A percentile compares a stretch with the other conserved stretches of the same genome.
These are phyloP conservation scores for Castor canadensis DNA, from an alignment of 2,113 vertebrate species.

Conservation along the genomic window DNA sequence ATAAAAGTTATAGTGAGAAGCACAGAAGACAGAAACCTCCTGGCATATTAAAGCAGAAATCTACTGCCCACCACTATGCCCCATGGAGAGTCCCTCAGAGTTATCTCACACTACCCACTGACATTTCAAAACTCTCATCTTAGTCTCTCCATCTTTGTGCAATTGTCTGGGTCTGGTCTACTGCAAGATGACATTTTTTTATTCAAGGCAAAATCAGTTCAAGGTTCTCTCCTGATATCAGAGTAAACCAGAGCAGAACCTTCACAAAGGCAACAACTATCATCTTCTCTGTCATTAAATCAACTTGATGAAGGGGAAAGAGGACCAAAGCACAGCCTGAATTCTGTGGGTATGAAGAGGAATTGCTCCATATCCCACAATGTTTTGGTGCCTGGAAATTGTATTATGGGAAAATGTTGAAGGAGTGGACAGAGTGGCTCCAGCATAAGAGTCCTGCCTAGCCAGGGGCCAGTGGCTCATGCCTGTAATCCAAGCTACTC, in stretches of 20 bases:
- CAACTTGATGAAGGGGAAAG: background rate
- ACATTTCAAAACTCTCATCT: background rate
- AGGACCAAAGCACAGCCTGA: too few species aligned
- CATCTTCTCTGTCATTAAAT: constrained; percentile 37
- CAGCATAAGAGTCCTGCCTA: too few species aligned
- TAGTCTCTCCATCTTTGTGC: background rate
- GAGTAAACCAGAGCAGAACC: background rate
- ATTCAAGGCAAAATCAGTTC: background rate
- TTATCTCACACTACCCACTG: too few species aligned
- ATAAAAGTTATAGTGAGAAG: background rate
- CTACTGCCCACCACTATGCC: background rate
- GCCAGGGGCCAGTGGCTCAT: too few species aligned
- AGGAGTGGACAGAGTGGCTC: too few species aligned
- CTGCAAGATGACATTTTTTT: background rate
- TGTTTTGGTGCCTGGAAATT: too few species aligned
- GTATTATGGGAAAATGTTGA: too few species aligned
- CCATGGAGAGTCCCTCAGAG: too few species aligned
- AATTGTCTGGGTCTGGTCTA: rapidly evolving
- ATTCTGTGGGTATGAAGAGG: background rate
- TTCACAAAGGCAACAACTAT: background rate
- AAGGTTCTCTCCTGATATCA: background rate
- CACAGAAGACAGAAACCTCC: background rate
- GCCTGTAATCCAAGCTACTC: too few species aligned
- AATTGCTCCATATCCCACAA: too few species aligned
- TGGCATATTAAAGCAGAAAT: background rate